Conservation (phyloP, 2,888 invertebrate species). For the Sturmia bella region DNA sequence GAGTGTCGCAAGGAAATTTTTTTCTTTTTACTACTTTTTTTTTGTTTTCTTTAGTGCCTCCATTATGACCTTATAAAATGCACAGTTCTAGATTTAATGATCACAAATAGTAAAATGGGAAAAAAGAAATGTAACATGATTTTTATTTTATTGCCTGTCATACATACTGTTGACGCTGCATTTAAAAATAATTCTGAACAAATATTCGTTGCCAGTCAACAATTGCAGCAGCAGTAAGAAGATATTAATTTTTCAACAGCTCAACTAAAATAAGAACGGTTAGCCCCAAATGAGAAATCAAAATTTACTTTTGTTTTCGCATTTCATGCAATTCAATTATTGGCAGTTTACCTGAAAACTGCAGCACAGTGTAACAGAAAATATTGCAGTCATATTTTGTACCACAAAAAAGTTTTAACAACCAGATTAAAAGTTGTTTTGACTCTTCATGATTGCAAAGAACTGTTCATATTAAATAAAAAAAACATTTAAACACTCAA, state of each 20-base stretch:
- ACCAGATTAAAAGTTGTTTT: too few relatives aligned
- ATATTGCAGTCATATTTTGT: too few relatives aligned
- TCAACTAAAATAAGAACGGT: constrained; percentile 7
- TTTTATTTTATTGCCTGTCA: constrained; percentile 54
- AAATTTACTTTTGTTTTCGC: constrained; percentile 3
- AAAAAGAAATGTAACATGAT: constrained; percentile 28
- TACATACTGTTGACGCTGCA: constrained; percentile 61
- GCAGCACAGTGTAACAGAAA: constrained; percentile 12
- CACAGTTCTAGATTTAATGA: constrained; percentile 47
- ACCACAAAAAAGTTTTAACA: too few relatives aligned
- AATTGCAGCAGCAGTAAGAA: too few relatives aligned
- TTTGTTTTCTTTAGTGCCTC: neutral
- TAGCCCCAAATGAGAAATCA: constrained; percentile 40
- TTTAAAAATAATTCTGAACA: constrained; percentile 45
- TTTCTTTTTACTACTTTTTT: neutral
- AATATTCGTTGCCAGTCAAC: constrained; percentile 10
- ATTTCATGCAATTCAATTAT: constrained; percentile 14
- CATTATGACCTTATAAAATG: constrained; percentile 52
- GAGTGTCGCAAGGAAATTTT: neutral
- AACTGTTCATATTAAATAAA: too few relatives aligned
- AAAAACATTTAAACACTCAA: too few relatives aligned
- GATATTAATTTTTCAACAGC: constrained; percentile 38
- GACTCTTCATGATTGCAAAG: too few relatives aligned
- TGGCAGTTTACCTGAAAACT: constrained; percentile 14
- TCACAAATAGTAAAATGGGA: constrained; percentile 8